Percentiles rank a stretch among this genome's conserved stretches.
Evolutionary conservation across 1,140 invertebrate genomes (phyloP).

Genomic region (Ephestia elutella): DNA sequence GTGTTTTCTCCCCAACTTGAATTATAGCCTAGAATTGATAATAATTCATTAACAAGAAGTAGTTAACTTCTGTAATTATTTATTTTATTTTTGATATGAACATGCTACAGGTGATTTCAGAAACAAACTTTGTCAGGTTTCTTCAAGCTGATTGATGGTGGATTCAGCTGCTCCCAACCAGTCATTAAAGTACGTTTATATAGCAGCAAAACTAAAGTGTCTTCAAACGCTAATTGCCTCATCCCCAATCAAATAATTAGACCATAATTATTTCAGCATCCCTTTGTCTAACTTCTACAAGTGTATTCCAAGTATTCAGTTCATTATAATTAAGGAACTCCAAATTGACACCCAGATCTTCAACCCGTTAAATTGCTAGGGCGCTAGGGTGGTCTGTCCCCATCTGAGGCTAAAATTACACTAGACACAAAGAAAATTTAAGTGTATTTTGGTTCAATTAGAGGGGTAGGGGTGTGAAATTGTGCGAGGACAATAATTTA

Average conservation of each 20-base stretch:
- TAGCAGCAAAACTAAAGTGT: no score
- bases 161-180: no score
- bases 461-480: slow-evolving; percentile 64
- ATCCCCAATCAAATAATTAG: slow-evolving; percentile 6
- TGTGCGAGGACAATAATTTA: slow-evolving; percentile 60
- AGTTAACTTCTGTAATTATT: no score
- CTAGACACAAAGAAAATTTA: slow-evolving; percentile 71
- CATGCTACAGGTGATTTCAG: no score
- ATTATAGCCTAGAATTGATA: no score
- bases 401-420: slow-evolving; percentile 64
- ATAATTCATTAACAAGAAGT: no score
- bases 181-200: no score
- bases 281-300: slow-evolving; percentile 12
- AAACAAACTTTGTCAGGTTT: no score
- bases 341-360: slow-evolving; percentile 42
- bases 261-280: slow-evolving; percentile 5
- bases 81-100: no score
- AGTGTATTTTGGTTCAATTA: slow-evolving; percentile 71
- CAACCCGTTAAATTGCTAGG: slow-evolving; percentile 57
- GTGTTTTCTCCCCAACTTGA: no score
- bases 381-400: slow-evolving; percentile 45
- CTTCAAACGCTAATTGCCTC: no score
- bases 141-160: no score
- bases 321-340: slow-evolving; percentile 39
- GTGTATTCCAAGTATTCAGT: slow-evolving; percentile 30